Conservation (phyloP, 1,140 invertebrate species). For the Bombus confusus region DNA sequence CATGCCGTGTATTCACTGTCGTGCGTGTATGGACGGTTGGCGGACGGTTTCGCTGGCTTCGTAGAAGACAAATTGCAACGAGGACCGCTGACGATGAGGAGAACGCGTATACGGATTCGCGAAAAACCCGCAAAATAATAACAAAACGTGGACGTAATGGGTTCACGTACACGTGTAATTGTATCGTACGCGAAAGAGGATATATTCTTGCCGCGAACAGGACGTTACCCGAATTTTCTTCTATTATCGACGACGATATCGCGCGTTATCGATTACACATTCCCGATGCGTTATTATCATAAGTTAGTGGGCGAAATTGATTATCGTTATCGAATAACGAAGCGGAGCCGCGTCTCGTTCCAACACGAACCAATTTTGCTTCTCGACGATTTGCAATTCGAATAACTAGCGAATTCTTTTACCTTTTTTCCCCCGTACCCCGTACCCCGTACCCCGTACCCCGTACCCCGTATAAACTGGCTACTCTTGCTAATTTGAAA, state of each 20-base stretch:
- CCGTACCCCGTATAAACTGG: background rate
- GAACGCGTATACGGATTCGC: background rate
- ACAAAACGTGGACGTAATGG: background rate
- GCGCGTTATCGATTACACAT: conserved; percentile 35
- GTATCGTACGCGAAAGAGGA: background rate
- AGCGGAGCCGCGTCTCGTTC: background rate
- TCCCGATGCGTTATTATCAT: conserved; percentile 31
- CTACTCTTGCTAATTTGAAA: background rate
- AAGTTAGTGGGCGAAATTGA: conserved; percentile 29
- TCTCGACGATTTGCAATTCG: background rate
- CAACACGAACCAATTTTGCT: background rate
- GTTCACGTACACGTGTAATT: background rate
- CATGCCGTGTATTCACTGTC: background rate
- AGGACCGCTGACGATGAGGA: background rate
- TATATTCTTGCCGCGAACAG: conserved; percentile 11
- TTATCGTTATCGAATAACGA: conserved; percentile 19
- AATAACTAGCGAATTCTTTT: background rate
- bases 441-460: too few relatives aligned
- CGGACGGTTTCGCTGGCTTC: background rate
- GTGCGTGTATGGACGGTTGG: background rate
- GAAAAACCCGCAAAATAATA: background rate
- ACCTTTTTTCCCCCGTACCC: background rate
- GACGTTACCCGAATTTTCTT: conserved; percentile 34
- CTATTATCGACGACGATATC: conserved; percentile 37
- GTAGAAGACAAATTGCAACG: background rate